phyloP scores from a whole-genome alignment of 1,140 invertebrate genomes.

The Halesus radiatus region DNA sequence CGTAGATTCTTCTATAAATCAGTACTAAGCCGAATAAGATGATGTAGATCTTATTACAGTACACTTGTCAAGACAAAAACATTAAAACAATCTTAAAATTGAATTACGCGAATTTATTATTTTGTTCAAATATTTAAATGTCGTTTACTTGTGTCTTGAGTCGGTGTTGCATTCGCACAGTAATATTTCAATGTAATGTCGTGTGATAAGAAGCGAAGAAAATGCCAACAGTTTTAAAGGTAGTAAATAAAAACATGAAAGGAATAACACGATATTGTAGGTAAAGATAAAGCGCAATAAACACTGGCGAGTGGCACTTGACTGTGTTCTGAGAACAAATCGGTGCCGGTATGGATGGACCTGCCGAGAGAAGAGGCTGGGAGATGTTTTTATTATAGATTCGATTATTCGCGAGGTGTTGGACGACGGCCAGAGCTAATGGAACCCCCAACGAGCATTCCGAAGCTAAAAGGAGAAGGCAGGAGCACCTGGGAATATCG shows the following conservation, averaged over 20 bases:
- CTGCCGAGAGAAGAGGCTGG: neutral
- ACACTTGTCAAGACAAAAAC: no score
- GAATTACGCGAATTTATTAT: no score
- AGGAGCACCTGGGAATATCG: conserved; percentile 32
- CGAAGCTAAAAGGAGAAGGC: conserved; percentile 30
- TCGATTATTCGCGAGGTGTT: conserved; percentile 37
- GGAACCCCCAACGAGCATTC: conserved; percentile 35
- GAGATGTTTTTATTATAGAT: conserved; percentile 38
- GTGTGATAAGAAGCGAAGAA: neutral
- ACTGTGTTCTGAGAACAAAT: neutral
- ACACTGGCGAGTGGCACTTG: neutral
- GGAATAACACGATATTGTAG: neutral
- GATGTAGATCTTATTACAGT: no score
- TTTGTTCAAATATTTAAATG: no score
- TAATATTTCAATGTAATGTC: neutral
- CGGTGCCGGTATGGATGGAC: no score
- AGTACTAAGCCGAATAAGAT: no score
- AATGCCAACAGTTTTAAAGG: neutral
- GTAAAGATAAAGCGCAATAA: neutral
- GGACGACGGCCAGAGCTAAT: conserved; percentile 33
- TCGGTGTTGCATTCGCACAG: no score
- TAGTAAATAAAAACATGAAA: conserved; percentile 3
- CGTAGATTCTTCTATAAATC: no score
- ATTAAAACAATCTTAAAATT: no score
- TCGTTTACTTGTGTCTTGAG: no score